phyloP scores from a whole-genome alignment of 2,797 vertebrate genomes.

The Erithacus rubecula region DNA sequence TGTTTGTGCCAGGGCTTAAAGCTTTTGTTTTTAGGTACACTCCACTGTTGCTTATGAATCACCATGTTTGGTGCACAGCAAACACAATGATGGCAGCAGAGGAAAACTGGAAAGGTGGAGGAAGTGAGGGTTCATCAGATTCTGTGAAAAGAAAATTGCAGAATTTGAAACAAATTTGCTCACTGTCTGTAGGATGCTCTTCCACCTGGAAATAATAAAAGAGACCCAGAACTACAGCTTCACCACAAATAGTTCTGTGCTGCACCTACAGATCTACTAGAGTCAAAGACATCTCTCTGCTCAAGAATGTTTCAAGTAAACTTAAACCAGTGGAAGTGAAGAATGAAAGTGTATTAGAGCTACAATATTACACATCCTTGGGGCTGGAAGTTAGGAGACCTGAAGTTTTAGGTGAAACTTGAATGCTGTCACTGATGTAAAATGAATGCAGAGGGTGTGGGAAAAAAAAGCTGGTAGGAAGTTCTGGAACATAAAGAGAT shows the following conservation, averaged over 20 bases:
- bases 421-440: neutral
- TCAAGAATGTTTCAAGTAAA: neutral
- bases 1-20: neutral
- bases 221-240: neutral
- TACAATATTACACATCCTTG: neutral
- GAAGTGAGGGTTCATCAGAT: neutral
- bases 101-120: neutral
- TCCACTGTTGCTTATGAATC: neutral
- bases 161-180: neutral
- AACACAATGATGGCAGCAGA: neutral
- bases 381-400: neutral
- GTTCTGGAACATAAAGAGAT: neutral
- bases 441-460: neutral
- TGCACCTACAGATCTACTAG: neutral
- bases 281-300: neutral
- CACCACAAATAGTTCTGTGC: neutral
- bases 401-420: neutral
- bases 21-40: neutral
- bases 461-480: neutral
- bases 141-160: neutral
- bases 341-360: neutral
- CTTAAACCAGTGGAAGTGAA: neutral
- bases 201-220: neutral
- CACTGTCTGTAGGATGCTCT: neutral
- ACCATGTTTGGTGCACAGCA: neutral